Conservation (phyloP, 2,113 vertebrate species). For the Eurystomus gularis region DNA sequence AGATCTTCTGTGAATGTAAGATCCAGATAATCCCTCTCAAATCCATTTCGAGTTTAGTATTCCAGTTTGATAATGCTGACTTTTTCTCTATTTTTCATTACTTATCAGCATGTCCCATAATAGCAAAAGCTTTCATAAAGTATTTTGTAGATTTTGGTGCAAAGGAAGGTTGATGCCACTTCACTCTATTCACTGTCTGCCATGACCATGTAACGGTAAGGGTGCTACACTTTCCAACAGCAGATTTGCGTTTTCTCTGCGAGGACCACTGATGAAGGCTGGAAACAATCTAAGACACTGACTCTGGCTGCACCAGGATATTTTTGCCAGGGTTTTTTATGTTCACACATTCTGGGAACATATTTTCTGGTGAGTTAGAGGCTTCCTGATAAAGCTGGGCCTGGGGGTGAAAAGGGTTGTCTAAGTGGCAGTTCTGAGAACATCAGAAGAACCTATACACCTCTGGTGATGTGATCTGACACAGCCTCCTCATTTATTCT, state of each 20-base stretch:
- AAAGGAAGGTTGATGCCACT: neutral
- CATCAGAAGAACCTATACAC: neutral
- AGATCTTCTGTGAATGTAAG: neutral
- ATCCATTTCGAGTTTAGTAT: neutral
- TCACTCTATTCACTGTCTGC: neutral
- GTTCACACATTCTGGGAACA: neutral
- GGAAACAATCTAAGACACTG: neutral
- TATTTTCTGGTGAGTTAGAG: neutral
- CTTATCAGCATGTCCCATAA: neutral
- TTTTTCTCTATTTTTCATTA: neutral
- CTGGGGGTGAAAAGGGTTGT: accelerated
- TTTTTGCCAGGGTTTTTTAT: neutral
- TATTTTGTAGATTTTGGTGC: neutral
- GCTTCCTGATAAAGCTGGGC: neutral
- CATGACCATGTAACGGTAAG: neutral
- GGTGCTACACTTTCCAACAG: neutral
- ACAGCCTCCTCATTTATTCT: neutral
- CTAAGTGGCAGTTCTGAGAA: neutral
- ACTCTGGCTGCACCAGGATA: accelerated
- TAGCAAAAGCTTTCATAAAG: neutral
- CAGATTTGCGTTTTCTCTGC: neutral
- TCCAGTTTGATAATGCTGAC: neutral
- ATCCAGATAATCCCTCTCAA: neutral
- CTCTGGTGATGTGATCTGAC: neutral
- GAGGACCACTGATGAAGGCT: neutral